Base-by-base conservation (phyloP, 2,113 vertebrate species). In the Blennius ocellaris region DNA sequence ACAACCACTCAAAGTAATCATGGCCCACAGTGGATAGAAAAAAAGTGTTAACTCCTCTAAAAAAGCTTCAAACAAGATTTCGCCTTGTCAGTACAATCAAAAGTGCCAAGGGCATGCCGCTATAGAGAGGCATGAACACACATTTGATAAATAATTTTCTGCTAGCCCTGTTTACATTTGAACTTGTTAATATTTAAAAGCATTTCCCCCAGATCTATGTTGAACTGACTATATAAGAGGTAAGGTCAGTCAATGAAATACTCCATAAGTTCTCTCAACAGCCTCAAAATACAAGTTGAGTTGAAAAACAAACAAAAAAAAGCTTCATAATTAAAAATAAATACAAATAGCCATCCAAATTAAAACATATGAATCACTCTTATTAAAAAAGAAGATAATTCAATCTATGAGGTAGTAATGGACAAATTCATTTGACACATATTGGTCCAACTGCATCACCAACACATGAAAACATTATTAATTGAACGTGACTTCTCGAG, bases 1-100 rank as follows among this genome's bases (percentile, higher is more conserved):
- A 64, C 17, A 60, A 60, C 65, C 39, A 61, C 40, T 57, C 41
- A 41, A 57, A 37, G 44, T 56, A 44, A 61, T 45, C 55, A 61
- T 56, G 65, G 30, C 15, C 57, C 52, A 57, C 8, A 49, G 41
- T 36, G 7, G 17, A 8, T 37, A 53, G 38, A 64, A 49, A 68
- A 48, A 49, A 58, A 38, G 1, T 4, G 0, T 39, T 58, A 6
- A 30, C 30, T 41, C 7, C 21, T 6, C 2, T 5, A 11, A 30
- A 65, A 36, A 51, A 36, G 30, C 7, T 15, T 43, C 41, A 8
- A 43, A 43, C 21, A 43, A 57, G 15, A 55, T 30, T 36, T 30
- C 21, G 21, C 21, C 21, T 30, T 30, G 5, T 43, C 55, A 60
- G 14, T 49, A 43, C 37, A 47, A 38, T 53, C 48, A 17, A 8